Evolutionary conservation across 2,888 invertebrate genomes (phyloP).

Genomic region (Hirtodrosophila duncani): DNA sequence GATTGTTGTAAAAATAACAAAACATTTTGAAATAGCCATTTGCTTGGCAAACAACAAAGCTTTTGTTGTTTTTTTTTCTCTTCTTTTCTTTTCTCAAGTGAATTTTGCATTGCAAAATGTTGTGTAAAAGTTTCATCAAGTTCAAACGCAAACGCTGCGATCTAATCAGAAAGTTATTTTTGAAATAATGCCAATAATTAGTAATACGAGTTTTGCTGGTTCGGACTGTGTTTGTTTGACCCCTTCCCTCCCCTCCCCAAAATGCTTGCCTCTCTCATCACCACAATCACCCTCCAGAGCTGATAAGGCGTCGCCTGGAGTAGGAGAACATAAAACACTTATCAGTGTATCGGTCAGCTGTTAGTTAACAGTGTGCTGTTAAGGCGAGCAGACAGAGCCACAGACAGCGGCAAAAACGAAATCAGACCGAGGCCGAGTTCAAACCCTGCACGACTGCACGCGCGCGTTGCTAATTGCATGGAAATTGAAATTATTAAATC

Average conservation of each 20-base stretch:
- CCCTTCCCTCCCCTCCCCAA: too few relatives aligned
- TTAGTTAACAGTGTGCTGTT: constrained; percentile 45
- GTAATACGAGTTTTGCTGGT: too few relatives aligned
- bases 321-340: constrained; percentile 42
- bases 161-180: neutral
- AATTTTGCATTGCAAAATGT: constrained; percentile 15
- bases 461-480: too few relatives aligned
- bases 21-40: constrained; percentile 18
- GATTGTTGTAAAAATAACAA: constrained; percentile 14
- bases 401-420: constrained; percentile 3
- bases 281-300: too few relatives aligned
- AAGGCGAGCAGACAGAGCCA: constrained; percentile 18
- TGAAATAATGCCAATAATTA: too few relatives aligned
- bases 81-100: constrained; percentile 7
- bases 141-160: neutral
- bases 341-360: constrained; percentile 4
- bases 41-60: neutral
- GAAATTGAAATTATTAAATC: constrained; percentile 9
- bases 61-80: too few relatives aligned
- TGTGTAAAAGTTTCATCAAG: constrained; percentile 27
- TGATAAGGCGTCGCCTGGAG: constrained; percentile 36
- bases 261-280: too few relatives aligned
- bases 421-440: too few relatives aligned
- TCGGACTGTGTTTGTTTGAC: too few relatives aligned
- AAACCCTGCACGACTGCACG: too few relatives aligned